These are phyloP conservation scores for Nycticorax nycticorax DNA, from an alignment of 2,113 vertebrate genomes.

Conservation along the genomic window DNA sequence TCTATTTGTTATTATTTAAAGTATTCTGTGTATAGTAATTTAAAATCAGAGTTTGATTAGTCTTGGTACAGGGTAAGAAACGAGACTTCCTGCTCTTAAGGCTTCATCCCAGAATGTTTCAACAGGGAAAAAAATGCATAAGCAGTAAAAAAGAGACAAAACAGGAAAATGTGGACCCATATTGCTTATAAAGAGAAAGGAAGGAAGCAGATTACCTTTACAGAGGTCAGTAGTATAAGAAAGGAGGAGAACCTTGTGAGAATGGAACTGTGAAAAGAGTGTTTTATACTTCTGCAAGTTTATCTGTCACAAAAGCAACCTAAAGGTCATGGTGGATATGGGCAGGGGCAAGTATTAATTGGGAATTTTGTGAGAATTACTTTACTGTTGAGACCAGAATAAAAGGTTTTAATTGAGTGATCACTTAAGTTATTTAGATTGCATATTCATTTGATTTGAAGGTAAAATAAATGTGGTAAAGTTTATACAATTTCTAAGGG, in stretches of 20 bases:
- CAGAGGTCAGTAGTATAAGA: background rate
- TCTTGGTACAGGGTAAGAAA: background rate
- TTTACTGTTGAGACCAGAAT: background rate
- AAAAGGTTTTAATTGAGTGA: background rate
- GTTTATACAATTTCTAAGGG: background rate
- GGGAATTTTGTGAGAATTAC: background rate
- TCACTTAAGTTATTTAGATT: background rate
- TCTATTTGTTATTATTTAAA: background rate
- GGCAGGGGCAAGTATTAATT: background rate
- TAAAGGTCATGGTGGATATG: background rate
- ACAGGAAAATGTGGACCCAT: fast-evolving
- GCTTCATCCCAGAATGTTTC: background rate
- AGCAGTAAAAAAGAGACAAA: background rate
- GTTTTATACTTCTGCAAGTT: background rate
- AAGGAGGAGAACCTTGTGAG: background rate
- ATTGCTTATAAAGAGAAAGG: background rate
- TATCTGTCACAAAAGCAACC: background rate
- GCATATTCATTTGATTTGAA: background rate
- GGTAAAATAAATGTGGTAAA: background rate
- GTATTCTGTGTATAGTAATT: background rate
- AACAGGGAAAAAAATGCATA: background rate
- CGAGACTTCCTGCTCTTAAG: background rate
- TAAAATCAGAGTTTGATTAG: background rate
- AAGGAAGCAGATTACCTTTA: background rate
- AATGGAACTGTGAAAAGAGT: background rate